phyloP scores from a whole-genome alignment of 2,888 invertebrate species.

The Drosophila colorata region DNA sequence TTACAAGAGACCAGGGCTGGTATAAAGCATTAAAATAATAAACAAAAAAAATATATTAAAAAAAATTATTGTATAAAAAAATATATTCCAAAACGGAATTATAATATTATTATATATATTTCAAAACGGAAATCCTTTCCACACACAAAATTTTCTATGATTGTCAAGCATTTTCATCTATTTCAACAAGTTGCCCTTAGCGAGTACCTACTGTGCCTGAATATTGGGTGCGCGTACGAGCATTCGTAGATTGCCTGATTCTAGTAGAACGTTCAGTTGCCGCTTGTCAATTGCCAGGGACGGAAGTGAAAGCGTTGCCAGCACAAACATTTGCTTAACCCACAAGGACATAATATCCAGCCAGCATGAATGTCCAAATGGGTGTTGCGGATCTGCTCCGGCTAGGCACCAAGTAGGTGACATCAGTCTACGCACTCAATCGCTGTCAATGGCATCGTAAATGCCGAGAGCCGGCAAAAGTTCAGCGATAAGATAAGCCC shows the following conservation, averaged over 20 bases:
- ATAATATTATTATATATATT: too few species aligned
- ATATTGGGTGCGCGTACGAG: constrained; percentile 15
- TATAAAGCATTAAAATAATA: too few species aligned
- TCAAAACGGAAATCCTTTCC: too few species aligned
- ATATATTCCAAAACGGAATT: too few species aligned
- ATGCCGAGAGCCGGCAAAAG: background rate
- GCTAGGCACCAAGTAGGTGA: constrained; percentile 63
- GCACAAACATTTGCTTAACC: background rate
- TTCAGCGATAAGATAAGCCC: constrained; percentile 50
- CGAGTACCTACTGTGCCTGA: constrained; percentile 23
- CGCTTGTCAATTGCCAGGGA: constrained; percentile 48
- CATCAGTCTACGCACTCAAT: constrained; percentile 1
- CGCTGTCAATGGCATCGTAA: background rate
- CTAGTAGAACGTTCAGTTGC: constrained; percentile 53
- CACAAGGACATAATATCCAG: constrained; percentile 3
- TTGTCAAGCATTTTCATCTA: too few species aligned
- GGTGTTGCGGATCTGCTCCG: constrained; percentile 56
- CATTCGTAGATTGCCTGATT: constrained; percentile 20
- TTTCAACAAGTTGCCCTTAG: background rate
- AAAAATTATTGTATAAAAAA: too few species aligned
- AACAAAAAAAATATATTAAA: background rate
- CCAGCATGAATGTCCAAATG: constrained; percentile 57
- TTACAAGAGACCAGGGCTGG: too few species aligned
- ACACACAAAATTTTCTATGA: too few species aligned
- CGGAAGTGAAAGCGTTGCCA: constrained; percentile 53